Base-by-base conservation (phyloP, 2,797 vertebrate genomes). In the Semotilus atromaculatus region DNA sequence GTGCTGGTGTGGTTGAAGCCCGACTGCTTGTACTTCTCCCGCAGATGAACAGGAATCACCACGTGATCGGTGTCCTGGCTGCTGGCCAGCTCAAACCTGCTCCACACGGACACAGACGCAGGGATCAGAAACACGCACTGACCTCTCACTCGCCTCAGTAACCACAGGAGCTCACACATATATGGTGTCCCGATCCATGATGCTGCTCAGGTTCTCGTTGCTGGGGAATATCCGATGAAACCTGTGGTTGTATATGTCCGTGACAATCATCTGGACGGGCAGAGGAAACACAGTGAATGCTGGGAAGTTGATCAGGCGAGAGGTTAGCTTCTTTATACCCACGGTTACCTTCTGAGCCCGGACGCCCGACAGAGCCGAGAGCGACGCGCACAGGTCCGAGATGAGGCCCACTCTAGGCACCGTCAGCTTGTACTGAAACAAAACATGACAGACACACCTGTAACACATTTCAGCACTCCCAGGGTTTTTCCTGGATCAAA, bases 331-430 rank as follows among this genome's bases (percentile, higher is more conserved):
- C 10, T 40, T 14, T 66, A n/a, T 72, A 62, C 43, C 8, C 43
- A 1, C 43, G 2, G 26, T 80, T 94, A 99, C 98, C 97, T 98
- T 99, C 92, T 99, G 97, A 92, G 97, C 96, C 91, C 97, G 92
- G 83, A 99, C 96, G 85, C 93, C 97, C 80, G 97, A 96, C 85
- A 99, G 93, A 90, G 86, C 87, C 3, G 96, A 97, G 85, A 99
- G 92, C 38, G 98, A 97, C 89, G 94, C 95, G 91, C 98, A 99
- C 92, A 99, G 96, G 94, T 99, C 98, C 83, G 96, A 94, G 94
- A 99, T 98, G 92, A 96, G 97, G 91, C 98, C 98, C 94, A 99
- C 98, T 94, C 99, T 99, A 68, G 98, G 98, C 91, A 99, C 98
- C 19, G 97, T 96, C 91, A 99, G 95, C 94, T 99, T 99, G 92